These are phyloP conservation scores for Diarsia brunnea DNA, from an alignment of 2,888 invertebrate genomes.

Conservation along the genomic window DNA sequence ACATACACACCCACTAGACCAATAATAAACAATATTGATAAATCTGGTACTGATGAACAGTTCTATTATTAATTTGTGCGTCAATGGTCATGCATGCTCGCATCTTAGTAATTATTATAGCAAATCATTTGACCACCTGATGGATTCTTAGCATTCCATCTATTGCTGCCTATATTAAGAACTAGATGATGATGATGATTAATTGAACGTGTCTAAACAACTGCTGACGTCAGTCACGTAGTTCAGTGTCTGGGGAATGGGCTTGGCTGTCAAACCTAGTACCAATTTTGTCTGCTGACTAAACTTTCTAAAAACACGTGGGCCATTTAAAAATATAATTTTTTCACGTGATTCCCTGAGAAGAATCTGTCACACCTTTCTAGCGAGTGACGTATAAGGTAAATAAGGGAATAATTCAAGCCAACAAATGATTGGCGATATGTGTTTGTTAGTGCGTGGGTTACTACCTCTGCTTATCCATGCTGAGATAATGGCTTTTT, in stretches of 20 bases:
- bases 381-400: background rate
- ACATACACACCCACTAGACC: slow-evolving; percentile 22
- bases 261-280: background rate
- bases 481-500: too few species aligned
- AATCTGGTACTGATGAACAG: slow-evolving; percentile 16
- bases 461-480: background rate
- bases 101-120: background rate
- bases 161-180: background rate
- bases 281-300: background rate
- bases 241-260: background rate
- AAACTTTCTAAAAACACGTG: background rate
- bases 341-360: background rate
- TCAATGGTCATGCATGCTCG: slow-evolving; percentile 19
- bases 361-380: background rate
- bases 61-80: slow-evolving; percentile 24
- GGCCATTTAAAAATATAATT: background rate
- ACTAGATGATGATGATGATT: background rate
- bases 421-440: background rate
- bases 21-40: slow-evolving; percentile 7
- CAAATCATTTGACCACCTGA: slow-evolving; percentile 16
- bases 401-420: background rate
- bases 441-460: background rate
- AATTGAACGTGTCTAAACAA: background rate
- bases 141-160: slow-evolving; percentile 5
- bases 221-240: background rate